Conservation (phyloP, 2,797 vertebrate species). For the Liparis tanakae region DNA sequence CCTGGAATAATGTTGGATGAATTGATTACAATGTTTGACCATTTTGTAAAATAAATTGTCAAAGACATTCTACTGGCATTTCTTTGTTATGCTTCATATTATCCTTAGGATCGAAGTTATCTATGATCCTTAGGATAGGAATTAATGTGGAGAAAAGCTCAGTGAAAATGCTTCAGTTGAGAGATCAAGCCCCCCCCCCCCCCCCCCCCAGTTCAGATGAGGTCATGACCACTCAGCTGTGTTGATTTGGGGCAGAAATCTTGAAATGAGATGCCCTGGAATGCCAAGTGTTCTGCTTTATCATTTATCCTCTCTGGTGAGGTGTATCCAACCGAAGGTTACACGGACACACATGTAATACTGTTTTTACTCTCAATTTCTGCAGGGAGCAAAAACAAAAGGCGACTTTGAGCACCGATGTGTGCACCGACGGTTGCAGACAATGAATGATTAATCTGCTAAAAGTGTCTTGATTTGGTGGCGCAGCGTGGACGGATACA, state of each 20-base stretch:
- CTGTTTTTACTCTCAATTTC: constrained; percentile 30
- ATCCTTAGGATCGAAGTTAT: too few relatives aligned
- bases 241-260: constrained; percentile 32
- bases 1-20: too few relatives aligned
- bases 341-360: constrained; percentile 9
- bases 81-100: too few relatives aligned
- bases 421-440: constrained; percentile 15
- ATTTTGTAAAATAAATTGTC: too few relatives aligned
- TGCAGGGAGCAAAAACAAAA: background rate
- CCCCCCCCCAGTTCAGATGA: constrained; percentile 13
- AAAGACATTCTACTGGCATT: too few relatives aligned
- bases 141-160: constrained; percentile 13
- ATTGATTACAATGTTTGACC: too few relatives aligned
- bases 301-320: constrained; percentile 42
- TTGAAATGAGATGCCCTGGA: constrained; percentile 52
- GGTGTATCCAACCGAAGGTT: constrained; percentile 17
- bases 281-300: constrained; percentile 24
- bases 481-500: constrained; percentile 21
- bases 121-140: background rate
- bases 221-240: constrained; percentile 32
- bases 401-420: constrained; percentile 10
- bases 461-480: constrained; percentile 36
- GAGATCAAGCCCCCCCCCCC: background rate
- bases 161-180: constrained; percentile 17
- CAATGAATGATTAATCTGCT: constrained; percentile 9